These are phyloP conservation scores for Zoanthus gigantus DNA, from an alignment of 92 coral and sea anemone genomes.

Conservation along the genomic window DNA sequence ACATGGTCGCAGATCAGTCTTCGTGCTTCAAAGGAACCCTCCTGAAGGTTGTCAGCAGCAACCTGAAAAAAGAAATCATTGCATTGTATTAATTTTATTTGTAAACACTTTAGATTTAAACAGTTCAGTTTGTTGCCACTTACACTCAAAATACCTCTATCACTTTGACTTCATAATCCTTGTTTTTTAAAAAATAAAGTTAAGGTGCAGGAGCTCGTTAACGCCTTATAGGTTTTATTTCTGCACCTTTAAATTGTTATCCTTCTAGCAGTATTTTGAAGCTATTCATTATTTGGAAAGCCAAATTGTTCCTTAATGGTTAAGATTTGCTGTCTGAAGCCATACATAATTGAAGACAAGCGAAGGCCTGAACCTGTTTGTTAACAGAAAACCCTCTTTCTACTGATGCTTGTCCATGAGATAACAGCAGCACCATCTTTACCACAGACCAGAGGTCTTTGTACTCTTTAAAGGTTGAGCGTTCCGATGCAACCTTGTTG, in stretches of 20 bases:
- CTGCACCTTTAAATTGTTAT: constrained; percentile 9
- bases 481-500: constrained; percentile 44
- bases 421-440: constrained; percentile 43
- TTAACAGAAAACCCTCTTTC: constrained; percentile 52
- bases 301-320: constrained; percentile 28
- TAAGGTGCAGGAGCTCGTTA: constrained; percentile 11
- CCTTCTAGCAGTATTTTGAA: not conserved
- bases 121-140: not conserved
- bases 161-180: constrained; percentile 13
- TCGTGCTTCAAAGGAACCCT: constrained; percentile 38
- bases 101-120: not conserved
- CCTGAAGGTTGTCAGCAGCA: constrained; percentile 37
- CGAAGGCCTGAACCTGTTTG: constrained; percentile 41
- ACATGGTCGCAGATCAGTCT: constrained; percentile 51
- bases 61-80: constrained; percentile 3
- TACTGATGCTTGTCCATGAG: constrained; percentile 53
- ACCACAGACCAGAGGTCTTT: constrained; percentile 49
- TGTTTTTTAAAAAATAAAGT: not conserved
- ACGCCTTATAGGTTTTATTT: not conserved
- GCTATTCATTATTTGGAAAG: constrained; percentile 3
- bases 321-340: constrained; percentile 2
- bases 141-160: constrained; percentile 12
- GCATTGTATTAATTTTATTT: not conserved
- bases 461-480: constrained; percentile 38
- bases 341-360: constrained; percentile 2